Conservation (phyloP, 2,888 invertebrate species). For the Volucella bombylans region DNA sequence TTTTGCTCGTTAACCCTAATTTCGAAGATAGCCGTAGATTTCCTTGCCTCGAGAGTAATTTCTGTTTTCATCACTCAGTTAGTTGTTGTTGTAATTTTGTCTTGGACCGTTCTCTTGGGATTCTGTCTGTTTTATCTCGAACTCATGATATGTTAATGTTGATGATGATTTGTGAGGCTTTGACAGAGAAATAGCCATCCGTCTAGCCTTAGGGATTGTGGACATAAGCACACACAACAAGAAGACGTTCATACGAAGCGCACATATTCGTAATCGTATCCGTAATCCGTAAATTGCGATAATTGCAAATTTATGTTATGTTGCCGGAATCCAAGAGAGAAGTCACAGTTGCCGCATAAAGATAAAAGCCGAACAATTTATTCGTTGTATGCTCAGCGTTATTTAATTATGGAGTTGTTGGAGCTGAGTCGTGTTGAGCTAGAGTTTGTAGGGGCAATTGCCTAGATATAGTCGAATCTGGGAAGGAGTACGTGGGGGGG, state of each 20-base stretch:
- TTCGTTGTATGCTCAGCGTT: constrained; percentile 47
- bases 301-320: constrained; percentile 23
- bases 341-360: background rate
- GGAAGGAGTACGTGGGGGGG: background rate
- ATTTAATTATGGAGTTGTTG: constrained; percentile 44
- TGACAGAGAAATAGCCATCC: constrained; percentile 24
- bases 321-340: background rate
- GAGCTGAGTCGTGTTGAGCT: constrained; percentile 17
- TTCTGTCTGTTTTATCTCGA: background rate
- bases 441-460: constrained; percentile 19
- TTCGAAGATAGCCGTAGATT: constrained; percentile 46
- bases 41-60: constrained; percentile 56
- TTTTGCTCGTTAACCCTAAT: constrained; percentile 71
- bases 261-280: too few relatives aligned
- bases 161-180: constrained; percentile 56
- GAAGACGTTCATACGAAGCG: too few relatives aligned
- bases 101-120: too few relatives aligned
- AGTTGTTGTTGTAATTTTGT: background rate
- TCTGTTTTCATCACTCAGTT: constrained; percentile 13
- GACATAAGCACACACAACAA: constrained; percentile 29
- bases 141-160: constrained; percentile 36
- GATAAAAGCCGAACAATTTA: constrained; percentile 56
- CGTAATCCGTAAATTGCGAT: too few relatives aligned
- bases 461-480: constrained; percentile 17
- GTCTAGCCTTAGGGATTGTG: constrained; percentile 45